These are phyloP conservation scores for Enteromius fasciolatus DNA, from an alignment of 2,797 vertebrate genomes.

Conservation along the genomic window DNA sequence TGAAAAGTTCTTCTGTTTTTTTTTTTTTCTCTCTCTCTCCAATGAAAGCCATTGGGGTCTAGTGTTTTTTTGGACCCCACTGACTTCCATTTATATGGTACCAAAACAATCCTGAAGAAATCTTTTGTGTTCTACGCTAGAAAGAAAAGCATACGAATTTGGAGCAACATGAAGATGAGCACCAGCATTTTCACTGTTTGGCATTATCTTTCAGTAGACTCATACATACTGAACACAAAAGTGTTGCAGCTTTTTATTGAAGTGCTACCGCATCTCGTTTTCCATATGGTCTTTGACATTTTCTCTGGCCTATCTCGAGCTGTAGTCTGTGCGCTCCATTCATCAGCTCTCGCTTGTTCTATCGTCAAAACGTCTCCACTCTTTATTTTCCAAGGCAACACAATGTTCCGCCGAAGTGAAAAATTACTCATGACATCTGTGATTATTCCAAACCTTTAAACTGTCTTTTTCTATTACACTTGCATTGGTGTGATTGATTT, in stretches of 20 bases:
- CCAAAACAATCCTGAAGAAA: not conserved
- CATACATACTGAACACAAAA: not conserved
- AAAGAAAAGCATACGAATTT: not conserved
- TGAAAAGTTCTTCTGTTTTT: not conserved
- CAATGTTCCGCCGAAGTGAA: conserved; percentile 58
- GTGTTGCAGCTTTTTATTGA: not conserved
- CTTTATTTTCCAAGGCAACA: conserved; percentile 62
- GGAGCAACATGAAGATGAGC: not conserved
- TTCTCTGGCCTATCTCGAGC: conserved; percentile 28
- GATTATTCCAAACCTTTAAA: conserved; percentile 78
- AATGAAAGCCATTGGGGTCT: not conserved
- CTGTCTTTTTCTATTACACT: conserved; percentile 71
- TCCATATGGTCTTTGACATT: conserved; percentile 55
- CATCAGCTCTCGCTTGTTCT: conserved; percentile 53
- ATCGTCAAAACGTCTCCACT: conserved; percentile 50
- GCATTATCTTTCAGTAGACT: not conserved
- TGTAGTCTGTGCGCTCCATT: conserved; percentile 47
- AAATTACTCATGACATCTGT: conserved; percentile 71
- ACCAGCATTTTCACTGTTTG: not conserved
- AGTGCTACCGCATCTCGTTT: conserved; percentile 11
- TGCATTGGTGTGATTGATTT: conserved; percentile 71
- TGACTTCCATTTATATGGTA: not conserved
- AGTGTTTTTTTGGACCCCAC: not conserved
- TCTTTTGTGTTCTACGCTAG: not conserved
- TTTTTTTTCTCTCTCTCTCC: not conserved